Evolutionary conservation across 2,113 vertebrate species (phyloP).

Genomic region (Eurypyga helias): DNA sequence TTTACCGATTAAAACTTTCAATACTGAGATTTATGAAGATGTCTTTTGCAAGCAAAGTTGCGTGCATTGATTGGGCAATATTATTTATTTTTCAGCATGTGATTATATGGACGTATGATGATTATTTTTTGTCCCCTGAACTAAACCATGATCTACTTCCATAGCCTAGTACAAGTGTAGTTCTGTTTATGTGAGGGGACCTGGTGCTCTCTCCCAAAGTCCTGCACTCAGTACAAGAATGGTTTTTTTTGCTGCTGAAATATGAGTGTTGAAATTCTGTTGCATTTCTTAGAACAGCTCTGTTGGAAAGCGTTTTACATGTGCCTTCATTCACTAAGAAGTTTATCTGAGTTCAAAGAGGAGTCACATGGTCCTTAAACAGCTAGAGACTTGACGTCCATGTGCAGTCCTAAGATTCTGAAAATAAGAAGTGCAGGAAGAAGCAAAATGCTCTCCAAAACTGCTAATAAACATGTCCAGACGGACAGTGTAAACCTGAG

Average conservation of each 20-base stretch:
- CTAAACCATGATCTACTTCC: neutral
- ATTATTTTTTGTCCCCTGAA: neutral
- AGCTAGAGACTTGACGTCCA: neutral
- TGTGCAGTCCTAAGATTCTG: neutral
- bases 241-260: neutral
- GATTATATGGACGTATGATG: neutral
- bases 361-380: constrained; percentile 17
- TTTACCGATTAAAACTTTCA: neutral
- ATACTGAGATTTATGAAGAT: neutral
- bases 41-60: neutral
- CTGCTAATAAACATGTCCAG: neutral
- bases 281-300: constrained; percentile 33
- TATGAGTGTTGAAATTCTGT: constrained; percentile 19
- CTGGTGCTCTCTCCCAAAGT: neutral
- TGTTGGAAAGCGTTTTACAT: constrained; percentile 48
- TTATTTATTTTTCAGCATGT: neutral
- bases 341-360: constrained; percentile 66
- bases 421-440: neutral
- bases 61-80: neutral
- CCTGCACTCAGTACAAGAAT: neutral
- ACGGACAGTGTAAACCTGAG: neutral
- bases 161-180: neutral
- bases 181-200: neutral
- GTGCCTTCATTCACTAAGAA: constrained; percentile 52
- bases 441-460: neutral